Evolutionary conservation across 2,797 vertebrate species (phyloP).

Genomic region (Pogoniulus pusillus): DNA sequence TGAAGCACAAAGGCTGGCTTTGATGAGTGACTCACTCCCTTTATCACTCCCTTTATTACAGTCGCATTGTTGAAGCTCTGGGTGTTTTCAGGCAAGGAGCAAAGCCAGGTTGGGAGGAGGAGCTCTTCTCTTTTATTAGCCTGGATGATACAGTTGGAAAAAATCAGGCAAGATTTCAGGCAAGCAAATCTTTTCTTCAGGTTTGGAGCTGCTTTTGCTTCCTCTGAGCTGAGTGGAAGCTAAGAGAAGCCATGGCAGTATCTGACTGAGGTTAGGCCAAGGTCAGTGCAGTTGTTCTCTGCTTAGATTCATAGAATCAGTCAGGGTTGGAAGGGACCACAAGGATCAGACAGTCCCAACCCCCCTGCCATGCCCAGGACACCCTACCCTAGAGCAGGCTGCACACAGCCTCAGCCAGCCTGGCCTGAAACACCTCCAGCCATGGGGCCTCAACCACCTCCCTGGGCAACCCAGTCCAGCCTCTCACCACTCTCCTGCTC

Average conservation of each 20-base stretch:
- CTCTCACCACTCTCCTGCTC: no score
- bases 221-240: neutral
- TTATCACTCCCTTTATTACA: constrained; percentile 65
- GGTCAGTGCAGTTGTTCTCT: neutral
- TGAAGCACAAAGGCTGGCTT: neutral
- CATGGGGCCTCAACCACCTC: no score
- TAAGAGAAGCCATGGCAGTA: neutral
- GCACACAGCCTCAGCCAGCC: no score
- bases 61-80: constrained; percentile 47
- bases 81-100: constrained; percentile 56
- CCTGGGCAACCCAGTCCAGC: no score
- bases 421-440: no score
- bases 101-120: constrained; percentile 60
- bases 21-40: constrained; percentile 63
- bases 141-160: constrained; percentile 19
- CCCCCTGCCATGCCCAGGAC: no score
- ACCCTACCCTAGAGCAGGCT: no score
- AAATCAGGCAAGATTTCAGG: constrained; percentile 25
- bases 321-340: no score
- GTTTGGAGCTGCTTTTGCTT: constrained; percentile 33
- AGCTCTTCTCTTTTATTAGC: constrained; percentile 60
- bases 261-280: neutral
- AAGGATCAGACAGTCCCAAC: no score
- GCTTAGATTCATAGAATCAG: no score
- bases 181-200: constrained; percentile 8